Evolutionary conservation across 2,888 invertebrate species (phyloP).

Genomic region (Maniola hyperantus): DNA sequence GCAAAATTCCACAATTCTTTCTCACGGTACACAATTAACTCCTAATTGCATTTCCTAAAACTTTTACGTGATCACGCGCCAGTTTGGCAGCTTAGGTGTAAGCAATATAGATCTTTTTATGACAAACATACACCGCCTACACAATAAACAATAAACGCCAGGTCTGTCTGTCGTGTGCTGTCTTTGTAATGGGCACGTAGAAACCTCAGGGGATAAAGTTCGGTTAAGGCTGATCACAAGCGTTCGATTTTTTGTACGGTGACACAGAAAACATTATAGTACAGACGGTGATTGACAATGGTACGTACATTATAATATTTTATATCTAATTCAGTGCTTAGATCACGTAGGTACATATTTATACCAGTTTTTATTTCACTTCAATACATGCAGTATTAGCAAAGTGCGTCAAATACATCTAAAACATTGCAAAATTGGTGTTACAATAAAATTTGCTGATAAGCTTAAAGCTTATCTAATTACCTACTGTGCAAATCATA

Average conservation of each 20-base stretch:
- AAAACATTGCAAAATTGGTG: too few relatives aligned
- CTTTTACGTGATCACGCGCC: conserved; percentile 76
- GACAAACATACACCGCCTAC: conserved; percentile 65
- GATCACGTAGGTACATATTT: too few relatives aligned
- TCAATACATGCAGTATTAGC: too few relatives aligned
- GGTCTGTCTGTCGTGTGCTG: conserved; percentile 58
- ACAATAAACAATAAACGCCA: conserved; percentile 56
- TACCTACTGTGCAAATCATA: too few relatives aligned
- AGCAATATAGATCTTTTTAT: conserved; percentile 68
- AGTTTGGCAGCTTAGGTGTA: conserved; percentile 69
- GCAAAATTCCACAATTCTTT: conserved; percentile 54
- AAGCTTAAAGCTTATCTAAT: too few relatives aligned
- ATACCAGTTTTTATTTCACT: too few relatives aligned
- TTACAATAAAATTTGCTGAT: too few relatives aligned
- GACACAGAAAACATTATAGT: too few relatives aligned
- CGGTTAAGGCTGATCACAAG: conserved; percentile 44
- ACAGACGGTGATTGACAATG: neutral
- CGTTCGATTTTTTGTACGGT: neutral
- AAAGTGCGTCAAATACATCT: too few relatives aligned
- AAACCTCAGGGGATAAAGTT: conserved; percentile 60
- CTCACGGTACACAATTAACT: conserved; percentile 67
- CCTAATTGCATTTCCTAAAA: conserved; percentile 72
- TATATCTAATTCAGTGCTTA: too few relatives aligned
- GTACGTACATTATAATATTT: too few relatives aligned
- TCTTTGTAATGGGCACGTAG: conserved; percentile 71